phyloP scores from a whole-genome alignment of 2,797 vertebrate species.

The Melanotaenia nigrans region DNA sequence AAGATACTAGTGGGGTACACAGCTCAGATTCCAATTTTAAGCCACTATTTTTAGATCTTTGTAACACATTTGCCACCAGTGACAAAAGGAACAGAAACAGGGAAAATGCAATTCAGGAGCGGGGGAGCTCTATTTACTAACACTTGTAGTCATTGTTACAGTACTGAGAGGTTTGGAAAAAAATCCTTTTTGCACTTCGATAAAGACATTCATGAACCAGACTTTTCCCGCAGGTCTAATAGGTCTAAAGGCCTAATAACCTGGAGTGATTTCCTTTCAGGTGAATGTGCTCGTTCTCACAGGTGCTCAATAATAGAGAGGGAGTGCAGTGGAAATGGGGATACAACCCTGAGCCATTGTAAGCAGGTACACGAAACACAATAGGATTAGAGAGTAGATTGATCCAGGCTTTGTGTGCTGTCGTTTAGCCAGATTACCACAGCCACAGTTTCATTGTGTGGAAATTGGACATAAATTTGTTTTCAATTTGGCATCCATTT shows the following conservation, averaged over 20 bases:
- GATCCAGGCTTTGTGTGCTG: conserved; percentile 75
- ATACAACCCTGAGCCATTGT: conserved; percentile 71
- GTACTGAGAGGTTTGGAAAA: conserved; percentile 41
- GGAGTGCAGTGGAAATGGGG: conserved; percentile 57
- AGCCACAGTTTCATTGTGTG: conserved; percentile 69
- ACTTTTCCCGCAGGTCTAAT: conserved; percentile 42
- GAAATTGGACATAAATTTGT: conserved; percentile 76
- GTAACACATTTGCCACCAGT: conserved; percentile 46
- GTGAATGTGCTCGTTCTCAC: conserved; percentile 73
- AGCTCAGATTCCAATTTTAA: conserved; percentile 48
- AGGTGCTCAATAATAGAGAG: conserved; percentile 76
- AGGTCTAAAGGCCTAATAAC: conserved; percentile 61
- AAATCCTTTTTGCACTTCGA: conserved; percentile 53
- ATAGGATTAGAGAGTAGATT: conserved; percentile 76
- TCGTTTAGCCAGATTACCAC: conserved; percentile 72
- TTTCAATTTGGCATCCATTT: conserved; percentile 71
- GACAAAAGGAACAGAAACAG: conserved; percentile 26
- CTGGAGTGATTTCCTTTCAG: conserved; percentile 69
- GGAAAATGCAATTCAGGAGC: conserved; percentile 25
- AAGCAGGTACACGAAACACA: conserved; percentile 77
- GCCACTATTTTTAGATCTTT: conserved; percentile 44
- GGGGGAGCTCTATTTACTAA: conserved; percentile 14
- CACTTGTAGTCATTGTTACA: conserved; percentile 27
- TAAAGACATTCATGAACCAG: conserved; percentile 60
- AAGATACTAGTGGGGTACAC: conserved; percentile 24